A percentile compares a stretch with the other conserved stretches of the same genome.
phyloP scores from a whole-genome alignment of 2,113 vertebrate species.

The Cynopterus brachyotis region DNA sequence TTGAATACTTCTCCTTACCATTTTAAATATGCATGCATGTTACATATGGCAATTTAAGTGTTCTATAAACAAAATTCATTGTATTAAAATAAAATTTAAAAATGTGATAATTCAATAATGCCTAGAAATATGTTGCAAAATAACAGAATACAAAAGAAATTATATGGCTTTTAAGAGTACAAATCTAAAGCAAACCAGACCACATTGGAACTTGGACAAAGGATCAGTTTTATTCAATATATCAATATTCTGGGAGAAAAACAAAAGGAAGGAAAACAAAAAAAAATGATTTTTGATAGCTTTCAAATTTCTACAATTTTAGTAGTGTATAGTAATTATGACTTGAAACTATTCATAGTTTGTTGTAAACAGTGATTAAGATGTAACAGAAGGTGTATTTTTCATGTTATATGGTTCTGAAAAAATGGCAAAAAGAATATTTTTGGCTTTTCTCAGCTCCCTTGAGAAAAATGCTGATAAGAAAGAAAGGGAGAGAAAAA shows the following conservation, averaged over 20 bases:
- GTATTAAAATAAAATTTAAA: slow-evolving; percentile 47
- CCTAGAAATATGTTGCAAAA: neutral
- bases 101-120: neutral
- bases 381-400: slow-evolving; percentile 44
- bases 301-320: slow-evolving; percentile 36
- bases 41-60: slow-evolving; percentile 6
- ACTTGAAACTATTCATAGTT: neutral
- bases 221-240: slow-evolving; percentile 15
- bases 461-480: slow-evolving; percentile 60
- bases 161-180: neutral
- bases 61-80: slow-evolving; percentile 34
- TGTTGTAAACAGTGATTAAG: slow-evolving; percentile 55
- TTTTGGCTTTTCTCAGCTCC: slow-evolving; percentile 52
- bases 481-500: neutral
- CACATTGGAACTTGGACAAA: neutral
- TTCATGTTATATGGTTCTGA: slow-evolving; percentile 28
- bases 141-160: neutral
- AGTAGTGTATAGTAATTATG: slow-evolving; percentile 20
- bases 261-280: slow-evolving; percentile 34
- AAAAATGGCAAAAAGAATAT: slow-evolving; percentile 44
- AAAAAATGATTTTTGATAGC: slow-evolving; percentile 2
- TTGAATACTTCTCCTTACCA: slow-evolving; percentile 39
- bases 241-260: slow-evolving; percentile 46
- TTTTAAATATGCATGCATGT: slow-evolving; percentile 55
- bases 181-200: slow-evolving; percentile 28